Base-by-base conservation (phyloP, 2,888 invertebrate genomes). In the Lissocephala sabroskyi region DNA sequence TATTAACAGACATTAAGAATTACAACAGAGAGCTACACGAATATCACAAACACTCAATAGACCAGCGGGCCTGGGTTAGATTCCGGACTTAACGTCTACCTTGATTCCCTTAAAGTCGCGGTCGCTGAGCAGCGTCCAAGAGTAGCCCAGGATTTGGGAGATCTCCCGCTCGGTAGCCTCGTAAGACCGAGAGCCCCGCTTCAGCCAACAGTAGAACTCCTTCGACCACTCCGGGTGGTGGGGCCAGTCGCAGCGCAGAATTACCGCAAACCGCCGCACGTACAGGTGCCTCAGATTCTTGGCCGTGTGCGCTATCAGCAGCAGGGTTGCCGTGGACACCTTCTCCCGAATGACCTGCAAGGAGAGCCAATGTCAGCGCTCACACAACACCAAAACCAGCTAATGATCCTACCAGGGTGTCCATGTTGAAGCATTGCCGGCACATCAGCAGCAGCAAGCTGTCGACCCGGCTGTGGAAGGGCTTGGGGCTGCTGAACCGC, bases 241-340 rank as follows among this genome's bases (percentile, higher is more conserved):
- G 1, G 89, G 88, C 92, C 92, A 93, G 66, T 90, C 89, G 68
- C 88, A 89, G 80, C 90, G 87, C 52, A 90, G 84, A 52, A 94
- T 87, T 7, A 93, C 87, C 1, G 89, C 92, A 74, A 92, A 92
- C 41, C 89, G 87, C 35, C 95, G 85, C 1, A 95, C 87, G 59
- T 89, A 85, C 1, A 93, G 84, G 45, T 86, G 86, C 14, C 86
- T 86, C 45, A 94, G 83, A 59, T 88, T 88, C 65, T 87, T 88
- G 0, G 89, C 90, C 1, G 89, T 88, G 39, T 86, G 86, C 0
- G 90, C 92, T 35, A 94, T 85, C 10, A 94, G 85, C 33, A 94
- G 83, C 11, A 93, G 86, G 0, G 93, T 94, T 0, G 91, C 87
- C 1, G 93, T 92, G 3, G 94, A 94, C 49, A 95, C 87, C 67